Conservation (phyloP, 2,797 vertebrate genomes). For the Gadopsis bispinosus region DNA sequence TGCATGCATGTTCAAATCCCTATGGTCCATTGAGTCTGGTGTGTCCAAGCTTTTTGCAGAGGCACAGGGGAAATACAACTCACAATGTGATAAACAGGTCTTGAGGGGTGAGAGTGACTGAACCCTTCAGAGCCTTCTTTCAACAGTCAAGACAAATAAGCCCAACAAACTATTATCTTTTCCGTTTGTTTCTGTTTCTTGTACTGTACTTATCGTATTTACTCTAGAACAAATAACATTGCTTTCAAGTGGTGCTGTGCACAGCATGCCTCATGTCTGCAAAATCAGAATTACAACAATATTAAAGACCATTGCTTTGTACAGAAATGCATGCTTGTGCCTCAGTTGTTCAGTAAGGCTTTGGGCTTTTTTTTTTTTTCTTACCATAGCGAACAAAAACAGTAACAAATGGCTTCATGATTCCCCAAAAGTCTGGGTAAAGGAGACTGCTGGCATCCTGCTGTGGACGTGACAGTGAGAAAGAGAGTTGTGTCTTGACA, state of each 20-base stretch:
- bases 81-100: conserved; percentile 28
- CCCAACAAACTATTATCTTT: conserved; percentile 18
- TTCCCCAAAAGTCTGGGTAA: background rate
- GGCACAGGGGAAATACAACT: conserved; percentile 32
- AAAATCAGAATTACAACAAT: conserved; percentile 27
- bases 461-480: conserved; percentile 29
- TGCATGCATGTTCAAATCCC: conserved; percentile 38
- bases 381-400: background rate
- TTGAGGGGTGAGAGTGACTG: conserved; percentile 16
- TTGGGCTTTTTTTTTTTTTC: background rate
- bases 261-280: conserved; percentile 45
- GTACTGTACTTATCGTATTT: conserved; percentile 26
- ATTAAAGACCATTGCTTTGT: conserved; percentile 47
- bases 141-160: conserved; percentile 29
- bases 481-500: conserved; percentile 30
- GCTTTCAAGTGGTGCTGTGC: conserved; percentile 39
- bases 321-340: conserved; percentile 38
- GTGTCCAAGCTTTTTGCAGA: conserved; percentile 8
- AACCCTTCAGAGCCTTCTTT: conserved; percentile 19
- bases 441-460: conserved; percentile 3
- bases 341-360: conserved; percentile 5
- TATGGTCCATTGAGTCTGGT: background rate
- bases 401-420: background rate
- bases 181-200: conserved; percentile 13
- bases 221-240: conserved; percentile 30